A percentile compares a stretch with the other conserved stretches of the same genome.
phyloP scores from a whole-genome alignment of 2,888 invertebrate genomes.

The Pachydiplax longipennis region DNA sequence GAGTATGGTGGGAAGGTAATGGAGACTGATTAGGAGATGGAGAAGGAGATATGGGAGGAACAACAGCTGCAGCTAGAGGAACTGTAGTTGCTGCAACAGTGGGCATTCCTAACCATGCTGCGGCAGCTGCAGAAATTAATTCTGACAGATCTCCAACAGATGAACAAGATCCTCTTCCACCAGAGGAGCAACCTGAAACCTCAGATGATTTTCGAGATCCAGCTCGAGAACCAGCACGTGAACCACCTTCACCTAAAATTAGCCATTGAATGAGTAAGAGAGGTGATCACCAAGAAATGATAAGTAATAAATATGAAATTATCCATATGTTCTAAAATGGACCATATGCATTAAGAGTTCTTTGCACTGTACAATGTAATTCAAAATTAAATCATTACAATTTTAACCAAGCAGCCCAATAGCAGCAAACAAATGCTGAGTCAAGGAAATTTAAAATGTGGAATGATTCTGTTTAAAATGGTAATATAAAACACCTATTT shows the following conservation, averaged over 20 bases:
- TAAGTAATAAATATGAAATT: background rate
- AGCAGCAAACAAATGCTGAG: too few relatives aligned
- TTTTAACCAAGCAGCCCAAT: too few relatives aligned
- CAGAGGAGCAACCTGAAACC: constrained; percentile 35
- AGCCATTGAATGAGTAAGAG: background rate
- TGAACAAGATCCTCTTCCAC: constrained; percentile 26
- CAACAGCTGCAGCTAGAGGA: constrained; percentile 1
- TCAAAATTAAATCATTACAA: too few relatives aligned
- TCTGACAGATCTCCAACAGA: constrained; percentile 31
- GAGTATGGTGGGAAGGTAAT: background rate
- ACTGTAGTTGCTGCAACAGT: constrained; percentile 26
- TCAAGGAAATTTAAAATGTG: too few relatives aligned
- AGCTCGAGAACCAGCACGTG: background rate
- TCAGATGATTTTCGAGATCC: constrained; percentile 23
- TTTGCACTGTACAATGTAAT: too few relatives aligned
- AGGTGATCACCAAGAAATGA: background rate
- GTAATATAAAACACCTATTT: too few relatives aligned
- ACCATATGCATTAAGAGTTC: too few relatives aligned
- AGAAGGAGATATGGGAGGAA: background rate
- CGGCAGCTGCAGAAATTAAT: constrained; percentile 25
- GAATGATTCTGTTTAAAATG: too few relatives aligned
- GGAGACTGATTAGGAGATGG: background rate
- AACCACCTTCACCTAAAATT: background rate
- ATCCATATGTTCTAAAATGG: too few relatives aligned
- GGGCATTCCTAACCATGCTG: constrained; percentile 33